Evolutionary conservation across 2,113 vertebrate species (phyloP).

Genomic region (Oplegnathus fasciatus): DNA sequence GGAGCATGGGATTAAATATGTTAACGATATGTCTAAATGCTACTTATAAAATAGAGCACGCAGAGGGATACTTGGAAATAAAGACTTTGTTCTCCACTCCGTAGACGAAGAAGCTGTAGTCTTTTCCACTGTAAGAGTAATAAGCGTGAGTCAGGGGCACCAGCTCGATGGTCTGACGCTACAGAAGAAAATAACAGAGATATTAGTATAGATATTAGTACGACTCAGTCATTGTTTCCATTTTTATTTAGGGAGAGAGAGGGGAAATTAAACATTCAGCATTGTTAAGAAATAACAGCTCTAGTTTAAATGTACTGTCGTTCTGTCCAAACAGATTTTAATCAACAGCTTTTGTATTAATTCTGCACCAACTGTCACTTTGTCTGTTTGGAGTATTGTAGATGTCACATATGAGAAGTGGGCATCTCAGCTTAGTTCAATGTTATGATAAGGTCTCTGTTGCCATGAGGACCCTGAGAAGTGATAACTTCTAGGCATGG

Average conservation of each 20-base stretch:
- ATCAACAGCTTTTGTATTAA: no score
- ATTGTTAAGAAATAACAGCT: not conserved
- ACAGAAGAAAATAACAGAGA: slow-evolving; percentile 46
- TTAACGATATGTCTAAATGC: not conserved
- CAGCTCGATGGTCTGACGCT: slow-evolving; percentile 90
- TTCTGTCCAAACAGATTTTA: no score
- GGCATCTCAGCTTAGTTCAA: no score
- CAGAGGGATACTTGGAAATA: slow-evolving; percentile 80
- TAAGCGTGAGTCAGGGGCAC: slow-evolving; percentile 88
- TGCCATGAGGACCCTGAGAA: no score
- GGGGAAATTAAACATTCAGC: no score
- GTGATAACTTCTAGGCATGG: no score
- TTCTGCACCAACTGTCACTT: no score
- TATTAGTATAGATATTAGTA: not conserved
- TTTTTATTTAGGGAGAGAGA: not conserved
- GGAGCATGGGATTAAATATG: not conserved
- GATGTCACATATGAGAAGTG: no score
- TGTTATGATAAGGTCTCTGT: no score
- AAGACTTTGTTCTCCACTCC: slow-evolving; percentile 86
- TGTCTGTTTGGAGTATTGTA: no score
- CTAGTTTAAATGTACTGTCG: no score
- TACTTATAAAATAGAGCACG: slow-evolving; percentile 73
- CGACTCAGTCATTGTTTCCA: not conserved
- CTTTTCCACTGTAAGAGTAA: slow-evolving; percentile 83
- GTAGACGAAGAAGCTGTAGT: slow-evolving; percentile 84